phyloP scores from a whole-genome alignment of 2,797 vertebrate genomes.

The Cynodonichthys magdalenae region DNA sequence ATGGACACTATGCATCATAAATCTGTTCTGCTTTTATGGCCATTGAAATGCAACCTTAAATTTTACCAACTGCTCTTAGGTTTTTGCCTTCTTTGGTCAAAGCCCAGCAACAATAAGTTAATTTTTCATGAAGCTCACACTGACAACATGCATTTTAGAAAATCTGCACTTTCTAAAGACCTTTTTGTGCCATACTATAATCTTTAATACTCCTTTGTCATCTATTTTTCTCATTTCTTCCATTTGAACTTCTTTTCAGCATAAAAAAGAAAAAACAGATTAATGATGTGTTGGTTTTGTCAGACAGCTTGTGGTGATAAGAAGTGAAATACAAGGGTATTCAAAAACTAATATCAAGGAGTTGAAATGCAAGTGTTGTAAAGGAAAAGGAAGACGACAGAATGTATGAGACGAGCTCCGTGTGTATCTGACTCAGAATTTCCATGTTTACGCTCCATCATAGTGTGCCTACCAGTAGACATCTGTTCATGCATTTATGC shows the following conservation, averaged over 20 bases:
- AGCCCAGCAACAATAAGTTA: slow-evolving; percentile 4
- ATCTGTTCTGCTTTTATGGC: slow-evolving; percentile 17
- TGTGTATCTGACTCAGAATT: slow-evolving; percentile 24
- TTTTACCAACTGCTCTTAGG: not conserved
- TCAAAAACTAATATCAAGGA: not conserved
- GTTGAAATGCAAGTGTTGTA: not conserved
- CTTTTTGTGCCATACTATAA: not conserved
- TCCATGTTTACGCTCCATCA: slow-evolving; percentile 21
- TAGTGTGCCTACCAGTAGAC: slow-evolving; percentile 29
- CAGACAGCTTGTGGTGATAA: slow-evolving; percentile 1
- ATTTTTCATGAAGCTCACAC: slow-evolving; percentile 5
- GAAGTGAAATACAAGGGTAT: not conserved
- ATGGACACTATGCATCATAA: slow-evolving; percentile 11
- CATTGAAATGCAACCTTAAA: slow-evolving; percentile 13
- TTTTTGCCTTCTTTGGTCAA: slow-evolving; percentile 15
- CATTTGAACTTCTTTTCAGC: slow-evolving; percentile 10
- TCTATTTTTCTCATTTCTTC: slow-evolving; percentile 14
- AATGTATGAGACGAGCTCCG: slow-evolving; percentile 1
- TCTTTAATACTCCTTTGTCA: slow-evolving; percentile 16
- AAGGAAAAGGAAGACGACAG: slow-evolving; percentile 1
- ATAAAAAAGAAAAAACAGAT: not conserved
- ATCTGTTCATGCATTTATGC: slow-evolving; percentile 65
- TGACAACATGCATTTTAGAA: slow-evolving; percentile 8
- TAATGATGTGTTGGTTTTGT: slow-evolving; percentile 7
- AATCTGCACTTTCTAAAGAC: slow-evolving; percentile 9